phyloP scores from a whole-genome alignment of 1,140 invertebrate genomes.

The Ceratosolen solmsi region DNA sequence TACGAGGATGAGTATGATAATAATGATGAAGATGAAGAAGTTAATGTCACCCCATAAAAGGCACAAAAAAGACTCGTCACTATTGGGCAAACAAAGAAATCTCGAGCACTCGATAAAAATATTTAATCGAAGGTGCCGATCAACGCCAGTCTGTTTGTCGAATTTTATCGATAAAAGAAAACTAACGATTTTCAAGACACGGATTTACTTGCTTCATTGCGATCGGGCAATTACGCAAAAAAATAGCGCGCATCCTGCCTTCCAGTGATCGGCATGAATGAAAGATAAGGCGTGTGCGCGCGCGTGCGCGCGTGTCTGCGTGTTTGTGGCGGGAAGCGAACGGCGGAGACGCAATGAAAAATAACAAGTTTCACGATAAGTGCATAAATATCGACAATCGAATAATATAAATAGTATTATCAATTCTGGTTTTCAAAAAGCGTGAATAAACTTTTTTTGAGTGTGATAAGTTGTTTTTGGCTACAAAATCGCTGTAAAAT shows the following conservation, averaged over 20 bases:
- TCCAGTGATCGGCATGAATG: constrained; percentile 41
- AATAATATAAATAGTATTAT: constrained; percentile 27
- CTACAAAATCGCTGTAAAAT: neutral
- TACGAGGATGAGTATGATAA: no score
- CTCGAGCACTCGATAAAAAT: neutral
- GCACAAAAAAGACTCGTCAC: neutral
- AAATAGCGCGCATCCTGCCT: constrained; percentile 24
- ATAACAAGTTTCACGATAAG: constrained; percentile 6
- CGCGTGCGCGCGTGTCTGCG: no score
- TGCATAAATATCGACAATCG: constrained; percentile 3
- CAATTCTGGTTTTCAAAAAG: neutral
- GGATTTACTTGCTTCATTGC: neutral
- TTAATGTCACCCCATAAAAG: no score
- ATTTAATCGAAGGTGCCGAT: neutral
- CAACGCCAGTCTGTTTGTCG: neutral
- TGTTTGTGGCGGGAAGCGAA: neutral
- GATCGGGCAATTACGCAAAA: constrained; percentile 31
- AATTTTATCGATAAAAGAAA: neutral
- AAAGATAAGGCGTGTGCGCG: constrained; percentile 28
- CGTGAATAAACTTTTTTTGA: neutral
- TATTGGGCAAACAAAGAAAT: neutral
- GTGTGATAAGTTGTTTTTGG: neutral
- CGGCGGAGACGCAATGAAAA: neutral
- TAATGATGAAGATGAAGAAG: no score
- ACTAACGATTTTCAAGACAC: neutral